Evolutionary conservation across 2,797 vertebrate species (phyloP).

Genomic region (Sebastes glaucus): DNA sequence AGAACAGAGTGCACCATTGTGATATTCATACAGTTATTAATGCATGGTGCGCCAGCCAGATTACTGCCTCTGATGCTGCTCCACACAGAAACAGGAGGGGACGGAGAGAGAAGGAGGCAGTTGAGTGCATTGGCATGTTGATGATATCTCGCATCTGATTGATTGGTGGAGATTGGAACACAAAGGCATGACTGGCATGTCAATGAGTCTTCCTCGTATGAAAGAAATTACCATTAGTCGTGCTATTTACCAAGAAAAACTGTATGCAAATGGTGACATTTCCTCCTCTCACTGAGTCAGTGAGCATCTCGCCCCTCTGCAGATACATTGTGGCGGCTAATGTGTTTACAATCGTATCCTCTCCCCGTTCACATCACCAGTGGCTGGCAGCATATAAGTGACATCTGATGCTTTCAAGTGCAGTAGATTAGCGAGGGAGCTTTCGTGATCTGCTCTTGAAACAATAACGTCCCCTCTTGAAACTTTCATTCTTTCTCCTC

Average conservation of each 20-base stretch:
- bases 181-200: conserved; percentile 54
- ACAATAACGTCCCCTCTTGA: conserved; percentile 35
- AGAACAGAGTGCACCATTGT: conserved; percentile 44
- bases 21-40: conserved; percentile 77
- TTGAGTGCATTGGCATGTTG: conserved; percentile 50
- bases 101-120: conserved; percentile 17
- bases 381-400: conserved; percentile 52
- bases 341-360: conserved; percentile 56
- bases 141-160: conserved; percentile 56
- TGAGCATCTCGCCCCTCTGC: conserved; percentile 42
- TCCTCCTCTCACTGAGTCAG: conserved; percentile 46
- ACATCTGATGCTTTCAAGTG: conserved; percentile 65
- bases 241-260: conserved; percentile 64
- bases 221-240: conserved; percentile 53
- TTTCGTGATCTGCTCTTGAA: conserved; percentile 47
- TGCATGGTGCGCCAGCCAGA: conserved; percentile 66
- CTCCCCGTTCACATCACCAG: conserved; percentile 34
- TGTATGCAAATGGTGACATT: conserved; percentile 76
- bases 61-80: conserved; percentile 60
- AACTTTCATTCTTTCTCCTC: conserved; percentile 40
- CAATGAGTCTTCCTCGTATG: conserved; percentile 41
- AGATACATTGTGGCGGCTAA: conserved; percentile 44
- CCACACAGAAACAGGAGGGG: conserved; percentile 46
- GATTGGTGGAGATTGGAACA: conserved; percentile 50
- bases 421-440: conserved; percentile 53